Conservation (phyloP, 2,113 vertebrate species). For the Erythrolamprus reginae region DNA sequence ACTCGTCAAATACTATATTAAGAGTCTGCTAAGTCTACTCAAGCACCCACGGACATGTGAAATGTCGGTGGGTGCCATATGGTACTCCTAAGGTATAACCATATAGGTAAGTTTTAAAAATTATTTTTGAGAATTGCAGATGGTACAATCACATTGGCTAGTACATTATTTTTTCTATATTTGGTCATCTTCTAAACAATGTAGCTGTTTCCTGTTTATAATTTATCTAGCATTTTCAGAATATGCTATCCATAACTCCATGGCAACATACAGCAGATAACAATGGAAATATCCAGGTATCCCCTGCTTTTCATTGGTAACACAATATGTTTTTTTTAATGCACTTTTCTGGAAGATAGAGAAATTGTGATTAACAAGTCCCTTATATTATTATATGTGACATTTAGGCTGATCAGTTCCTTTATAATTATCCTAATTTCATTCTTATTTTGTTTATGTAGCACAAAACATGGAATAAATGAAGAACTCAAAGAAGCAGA, state of each 20-base stretch:
- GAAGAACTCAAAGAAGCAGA: neutral
- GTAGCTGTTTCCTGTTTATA: neutral
- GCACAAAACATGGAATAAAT: neutral
- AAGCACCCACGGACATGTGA: neutral
- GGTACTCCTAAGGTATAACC: neutral
- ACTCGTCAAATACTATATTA: neutral
- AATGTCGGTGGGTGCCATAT: too few relatives aligned
- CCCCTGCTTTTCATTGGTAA: neutral
- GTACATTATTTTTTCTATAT: neutral
- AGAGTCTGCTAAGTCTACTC: neutral
- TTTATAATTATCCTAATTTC: neutral
- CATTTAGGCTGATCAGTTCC: neutral
- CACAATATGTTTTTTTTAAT: neutral
- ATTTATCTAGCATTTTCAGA: neutral
- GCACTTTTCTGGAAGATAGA: neutral
- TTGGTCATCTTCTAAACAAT: neutral
- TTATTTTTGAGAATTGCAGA: neutral
- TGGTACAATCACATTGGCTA: neutral
- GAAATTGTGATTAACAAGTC: slow-evolving; percentile 1
- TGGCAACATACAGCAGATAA: neutral
- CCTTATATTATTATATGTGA: neutral
- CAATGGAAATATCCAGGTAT: neutral
- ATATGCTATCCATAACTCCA: neutral
- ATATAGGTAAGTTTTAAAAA: neutral
- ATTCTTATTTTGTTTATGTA: neutral